These are phyloP conservation scores for Amphiura filiformis DNA, from an alignment of 35 echinoderm and acorn worm species.

Conservation along the genomic window DNA sequence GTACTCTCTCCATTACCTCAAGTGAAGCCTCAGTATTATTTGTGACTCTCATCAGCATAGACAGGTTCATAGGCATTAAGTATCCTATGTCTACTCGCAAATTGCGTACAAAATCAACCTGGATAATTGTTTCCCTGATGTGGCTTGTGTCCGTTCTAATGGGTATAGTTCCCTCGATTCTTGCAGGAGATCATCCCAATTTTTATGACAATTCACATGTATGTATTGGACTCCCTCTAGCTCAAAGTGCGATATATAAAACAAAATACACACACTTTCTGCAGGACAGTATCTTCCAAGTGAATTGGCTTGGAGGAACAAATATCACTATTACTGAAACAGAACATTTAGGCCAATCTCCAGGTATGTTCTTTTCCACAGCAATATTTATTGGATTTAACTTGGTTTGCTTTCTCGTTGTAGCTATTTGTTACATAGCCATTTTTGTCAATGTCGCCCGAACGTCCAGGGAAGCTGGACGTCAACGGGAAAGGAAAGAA, in stretches of 20 bases:
- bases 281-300: too few relatives aligned
- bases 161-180: slow-evolving; percentile 20
- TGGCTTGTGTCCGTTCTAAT: slow-evolving; percentile 42
- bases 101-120: slow-evolving; percentile 25
- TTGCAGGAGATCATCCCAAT: not conserved
- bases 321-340: too few relatives aligned
- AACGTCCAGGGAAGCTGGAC: too few relatives aligned
- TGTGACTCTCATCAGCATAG: slow-evolving; percentile 49
- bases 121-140: not conserved
- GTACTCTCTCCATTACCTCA: slow-evolving; percentile 54
- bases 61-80: slow-evolving; percentile 57
- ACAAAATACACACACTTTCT: not conserved
- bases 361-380: too few relatives aligned
- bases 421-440: too few relatives aligned
- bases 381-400: too few relatives aligned
- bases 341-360: too few relatives aligned
- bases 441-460: too few relatives aligned
- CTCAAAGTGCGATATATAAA: not conserved
- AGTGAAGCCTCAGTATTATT: slow-evolving; percentile 64
- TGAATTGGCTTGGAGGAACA: too few relatives aligned
- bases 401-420: too few relatives aligned
- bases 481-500: too few relatives aligned
- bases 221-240: slow-evolving; percentile 61
- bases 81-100: slow-evolving; percentile 57
- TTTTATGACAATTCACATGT: slow-evolving; percentile 79